phyloP scores from a whole-genome alignment of 2,888 invertebrate species.

The Boloria euphrosyne region DNA sequence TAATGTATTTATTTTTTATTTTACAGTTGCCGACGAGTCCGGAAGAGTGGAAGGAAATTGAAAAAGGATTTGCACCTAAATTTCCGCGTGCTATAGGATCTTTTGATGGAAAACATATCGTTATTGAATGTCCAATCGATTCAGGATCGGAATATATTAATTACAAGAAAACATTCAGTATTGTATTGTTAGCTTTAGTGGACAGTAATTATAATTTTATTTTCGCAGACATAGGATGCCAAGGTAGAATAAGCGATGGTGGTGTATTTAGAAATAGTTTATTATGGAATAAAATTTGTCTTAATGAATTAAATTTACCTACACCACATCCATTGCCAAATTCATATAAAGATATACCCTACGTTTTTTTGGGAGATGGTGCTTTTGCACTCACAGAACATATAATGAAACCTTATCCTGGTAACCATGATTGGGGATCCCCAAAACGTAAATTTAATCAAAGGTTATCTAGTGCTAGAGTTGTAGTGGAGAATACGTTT shows the following conservation, averaged over 20 bases:
- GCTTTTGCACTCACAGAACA: conserved; percentile 36
- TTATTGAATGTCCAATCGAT: no score
- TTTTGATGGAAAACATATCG: conserved; percentile 16
- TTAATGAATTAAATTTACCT: conserved; percentile 14
- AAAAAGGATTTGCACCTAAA: conserved; percentile 18
- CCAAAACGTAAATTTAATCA: conserved; percentile 29
- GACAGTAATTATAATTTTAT: conserved; percentile 43
- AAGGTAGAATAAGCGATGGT: conserved; percentile 36
- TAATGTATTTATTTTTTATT: conserved; percentile 2
- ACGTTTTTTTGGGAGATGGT: conserved; percentile 36
- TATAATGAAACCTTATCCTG: conserved; percentile 22
- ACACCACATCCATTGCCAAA: no score
- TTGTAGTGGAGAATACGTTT: conserved; percentile 37
- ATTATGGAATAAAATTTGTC: conserved; percentile 23
- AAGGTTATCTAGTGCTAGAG: conserved; percentile 24
- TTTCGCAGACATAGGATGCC: conserved; percentile 41
- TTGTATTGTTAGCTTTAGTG: conserved; percentile 43
- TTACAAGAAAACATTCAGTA: conserved; percentile 41
- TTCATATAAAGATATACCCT: conserved; percentile 26
- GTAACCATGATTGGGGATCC: conserved; percentile 24
- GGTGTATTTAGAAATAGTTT: conserved; percentile 25
- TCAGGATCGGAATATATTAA: conserved; percentile 25
- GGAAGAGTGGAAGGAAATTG: conserved; percentile 2
- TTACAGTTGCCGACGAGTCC: conserved; percentile 8
- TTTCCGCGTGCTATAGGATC: conserved; percentile 3